Conservation (phyloP, 2,797 vertebrate genomes). For the Merluccius polli region DNA sequence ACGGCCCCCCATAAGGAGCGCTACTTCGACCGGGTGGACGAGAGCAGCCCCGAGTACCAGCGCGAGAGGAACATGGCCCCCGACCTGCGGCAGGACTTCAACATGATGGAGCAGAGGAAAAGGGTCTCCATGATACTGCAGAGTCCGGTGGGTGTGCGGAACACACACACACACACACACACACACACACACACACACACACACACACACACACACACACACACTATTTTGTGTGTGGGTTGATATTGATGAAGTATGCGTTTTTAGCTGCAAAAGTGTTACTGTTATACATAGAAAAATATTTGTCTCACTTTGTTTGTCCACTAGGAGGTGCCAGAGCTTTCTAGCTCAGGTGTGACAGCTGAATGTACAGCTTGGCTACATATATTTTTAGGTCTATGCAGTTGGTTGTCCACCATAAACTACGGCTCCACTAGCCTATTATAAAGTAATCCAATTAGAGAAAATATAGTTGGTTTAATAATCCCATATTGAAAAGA, state of each 20-base stretch:
- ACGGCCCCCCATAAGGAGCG: slow-evolving; percentile 95
- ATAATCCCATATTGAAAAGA: too few relatives aligned
- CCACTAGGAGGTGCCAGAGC: not conserved
- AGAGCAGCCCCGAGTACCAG: slow-evolving; percentile 93
- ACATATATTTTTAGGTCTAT: not conserved
- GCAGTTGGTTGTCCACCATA: not conserved
- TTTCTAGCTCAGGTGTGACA: not conserved
- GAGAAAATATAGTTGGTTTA: too few relatives aligned
- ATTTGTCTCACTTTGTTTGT: not conserved
- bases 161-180: not conserved
- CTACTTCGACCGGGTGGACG: slow-evolving; percentile 95
- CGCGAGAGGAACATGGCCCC: slow-evolving; percentile 98
- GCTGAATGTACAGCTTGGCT: not conserved
- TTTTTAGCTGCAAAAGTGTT: not conserved
- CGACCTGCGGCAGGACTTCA: slow-evolving; percentile 96
- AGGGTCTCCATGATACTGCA: slow-evolving; percentile 99
- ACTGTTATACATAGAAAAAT: not conserved
- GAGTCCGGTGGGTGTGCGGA: slow-evolving; percentile 86
- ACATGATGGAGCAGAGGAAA: slow-evolving; percentile 99
- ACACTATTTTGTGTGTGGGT: too few relatives aligned
- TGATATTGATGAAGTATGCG: too few relatives aligned
- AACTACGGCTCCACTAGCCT: too few relatives aligned
- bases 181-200: not conserved
- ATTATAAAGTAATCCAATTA: too few relatives aligned
- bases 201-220: not conserved